These are phyloP conservation scores for Cottus gobio DNA, from an alignment of 2,113 vertebrate genomes.

Conservation along the genomic window DNA sequence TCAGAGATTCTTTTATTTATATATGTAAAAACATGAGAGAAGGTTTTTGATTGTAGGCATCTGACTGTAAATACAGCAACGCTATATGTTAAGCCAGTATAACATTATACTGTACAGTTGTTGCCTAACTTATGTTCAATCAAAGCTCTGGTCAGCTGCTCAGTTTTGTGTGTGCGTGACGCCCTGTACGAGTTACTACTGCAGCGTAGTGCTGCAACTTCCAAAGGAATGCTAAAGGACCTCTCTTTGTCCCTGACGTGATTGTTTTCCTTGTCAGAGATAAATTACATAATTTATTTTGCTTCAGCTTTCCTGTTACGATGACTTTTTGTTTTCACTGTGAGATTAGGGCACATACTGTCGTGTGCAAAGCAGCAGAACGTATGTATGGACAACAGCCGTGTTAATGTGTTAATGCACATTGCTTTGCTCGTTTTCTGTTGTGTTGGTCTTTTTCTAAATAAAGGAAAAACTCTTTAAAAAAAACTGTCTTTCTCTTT, in stretches of 20 bases:
- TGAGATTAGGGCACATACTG: constrained; percentile 18
- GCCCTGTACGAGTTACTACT: not conserved
- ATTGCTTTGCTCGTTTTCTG: not conserved
- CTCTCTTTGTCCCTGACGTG: constrained; percentile 1
- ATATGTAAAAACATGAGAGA: constrained; percentile 49
- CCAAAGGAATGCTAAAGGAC: constrained; percentile 8
- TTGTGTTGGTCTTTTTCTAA: constrained; percentile 44
- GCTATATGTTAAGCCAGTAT: constrained; percentile 3
- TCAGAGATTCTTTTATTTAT: constrained; percentile 78
- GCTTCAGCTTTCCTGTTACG: not conserved
- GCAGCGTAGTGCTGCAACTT: not conserved
- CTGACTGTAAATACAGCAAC: constrained; percentile 17
- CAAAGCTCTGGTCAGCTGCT: constrained; percentile 5
- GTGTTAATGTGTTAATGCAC: constrained; percentile 14
- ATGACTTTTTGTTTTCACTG: constrained; percentile 19
- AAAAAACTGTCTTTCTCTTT: not conserved
- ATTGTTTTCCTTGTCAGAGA: constrained; percentile 15
- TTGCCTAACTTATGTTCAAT: constrained; percentile 48
- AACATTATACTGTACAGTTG: constrained; percentile 30
- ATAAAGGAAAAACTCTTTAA: constrained; percentile 33
- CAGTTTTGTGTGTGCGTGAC: not conserved
- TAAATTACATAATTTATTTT: constrained; percentile 57
- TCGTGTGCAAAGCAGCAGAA: not conserved
- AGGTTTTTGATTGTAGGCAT: constrained; percentile 39
- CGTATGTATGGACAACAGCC: not conserved